Base-by-base conservation (phyloP, 2,888 invertebrate genomes). In the Limnephilus lunatus region DNA sequence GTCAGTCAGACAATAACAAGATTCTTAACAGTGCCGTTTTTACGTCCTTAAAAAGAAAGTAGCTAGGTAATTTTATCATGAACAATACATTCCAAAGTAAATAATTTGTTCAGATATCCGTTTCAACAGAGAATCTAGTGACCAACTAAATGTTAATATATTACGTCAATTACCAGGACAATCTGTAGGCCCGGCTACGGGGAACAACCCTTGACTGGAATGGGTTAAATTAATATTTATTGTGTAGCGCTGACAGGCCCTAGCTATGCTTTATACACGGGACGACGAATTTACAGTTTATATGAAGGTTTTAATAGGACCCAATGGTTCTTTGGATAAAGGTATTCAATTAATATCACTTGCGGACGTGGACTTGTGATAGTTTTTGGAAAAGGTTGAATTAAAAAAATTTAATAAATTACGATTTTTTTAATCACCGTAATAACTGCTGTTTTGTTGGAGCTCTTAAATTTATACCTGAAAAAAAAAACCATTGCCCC, bases 181-280 rank as follows among this genome's bases (percentile, higher is more conserved):
- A 83, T 83, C 83, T 83, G 32, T 32, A 35, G 83, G 32, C 19
- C 19, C 35, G 11, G 35, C 35, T 3, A 25, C 35, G 25, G 25
- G 83, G 35, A 32, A 32, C 83, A 19, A 11, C 35, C 32, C 35
- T 32, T 15, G n/a, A 25, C 19, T 35, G 32, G 35, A 86, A 86
- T 48, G 86, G 86, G 86, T 30, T 86, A 86, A 30, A 86, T 86
- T 86, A 44, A 86, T 86, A 86, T 86, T 86, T 86, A 86, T 86
- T 86, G 86, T 44, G 30, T n/a, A n/a, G 86, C 30, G 44, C 44
- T 44, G 44, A n/a, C 85, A 39, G 35, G 44, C 9, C 35, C 44
- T 35, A 85, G 85, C 30, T 25, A 68, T 68, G 68, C 68, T 7
- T 68, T n/a, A 68, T 68, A 68, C 25, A 68, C 9, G 68, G 68